Percentiles rank a stretch among this genome's conserved stretches.
Evolutionary conservation across 53 echinoderm and acorn worm genomes (phyloP).

Genomic region (Apostichopus leukothele): DNA sequence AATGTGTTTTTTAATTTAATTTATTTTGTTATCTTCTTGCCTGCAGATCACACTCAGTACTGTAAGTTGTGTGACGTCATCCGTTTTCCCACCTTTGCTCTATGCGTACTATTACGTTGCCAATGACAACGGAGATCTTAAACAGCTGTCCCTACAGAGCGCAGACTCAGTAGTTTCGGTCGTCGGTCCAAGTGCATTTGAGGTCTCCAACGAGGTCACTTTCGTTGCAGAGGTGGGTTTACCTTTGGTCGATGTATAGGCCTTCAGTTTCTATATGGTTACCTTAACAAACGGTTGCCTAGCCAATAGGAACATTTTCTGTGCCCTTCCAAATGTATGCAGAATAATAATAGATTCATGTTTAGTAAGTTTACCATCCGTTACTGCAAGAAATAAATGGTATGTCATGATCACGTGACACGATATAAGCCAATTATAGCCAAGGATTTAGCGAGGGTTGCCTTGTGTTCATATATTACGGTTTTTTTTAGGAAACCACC

Average conservation of each 20-base stretch:
- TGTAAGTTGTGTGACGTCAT: background rate
- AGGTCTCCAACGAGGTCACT: background rate
- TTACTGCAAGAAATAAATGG: too few relatives aligned
- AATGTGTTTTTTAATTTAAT: background rate
- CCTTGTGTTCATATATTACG: too few relatives aligned
- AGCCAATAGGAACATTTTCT: background rate
- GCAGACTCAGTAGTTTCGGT: background rate
- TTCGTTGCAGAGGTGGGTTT: background rate
- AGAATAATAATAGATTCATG: too few relatives aligned
- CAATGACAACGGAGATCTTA: slow-evolving; percentile 11
- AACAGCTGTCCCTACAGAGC: slow-evolving; percentile 1
- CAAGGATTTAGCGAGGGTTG: too few relatives aligned
- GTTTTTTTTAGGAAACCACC: too few relatives aligned
- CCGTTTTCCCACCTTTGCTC: background rate
- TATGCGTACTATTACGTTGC: slow-evolving; percentile 4
- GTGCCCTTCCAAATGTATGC: too few relatives aligned
- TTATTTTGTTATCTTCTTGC: background rate
- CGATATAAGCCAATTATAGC: too few relatives aligned
- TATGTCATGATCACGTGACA: too few relatives aligned
- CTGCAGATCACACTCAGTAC: background rate
- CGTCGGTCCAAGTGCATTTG: slow-evolving; percentile 10
- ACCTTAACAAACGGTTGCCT: too few relatives aligned
- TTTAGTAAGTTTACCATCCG: too few relatives aligned
- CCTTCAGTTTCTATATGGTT: too few relatives aligned
- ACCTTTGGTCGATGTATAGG: background rate